These are phyloP conservation scores for Geotrupes spiniger DNA, from an alignment of 2,888 invertebrate species.

Conservation along the genomic window DNA sequence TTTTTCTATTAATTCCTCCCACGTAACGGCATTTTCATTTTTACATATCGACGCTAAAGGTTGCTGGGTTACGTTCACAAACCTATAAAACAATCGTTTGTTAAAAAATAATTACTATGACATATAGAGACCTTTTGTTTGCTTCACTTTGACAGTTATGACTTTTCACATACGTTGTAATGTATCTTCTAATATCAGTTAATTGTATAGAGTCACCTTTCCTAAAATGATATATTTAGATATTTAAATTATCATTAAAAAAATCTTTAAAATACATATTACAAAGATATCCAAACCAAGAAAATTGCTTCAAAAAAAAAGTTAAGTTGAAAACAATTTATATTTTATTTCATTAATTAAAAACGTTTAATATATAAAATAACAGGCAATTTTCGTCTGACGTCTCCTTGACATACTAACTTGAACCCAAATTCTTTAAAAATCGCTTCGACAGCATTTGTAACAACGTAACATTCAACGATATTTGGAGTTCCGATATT, in stretches of 20 bases:
- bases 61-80: conserved; percentile 58
- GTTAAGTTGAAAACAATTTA: too few relatives aligned
- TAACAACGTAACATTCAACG: conserved; percentile 67
- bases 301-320: background rate
- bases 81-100: conserved; percentile 44
- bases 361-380: too few relatives aligned
- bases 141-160: conserved; percentile 56
- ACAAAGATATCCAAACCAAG: background rate
- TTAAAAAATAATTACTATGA: background rate
- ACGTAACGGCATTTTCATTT: conserved; percentile 55
- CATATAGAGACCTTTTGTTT: conserved; percentile 34
- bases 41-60: conserved; percentile 46
- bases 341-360: background rate
- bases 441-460: conserved; percentile 62
- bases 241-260: conserved; percentile 2
- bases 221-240: conserved; percentile 32
- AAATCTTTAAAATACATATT: conserved; percentile 9
- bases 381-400: too few relatives aligned
- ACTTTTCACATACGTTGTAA: conserved; percentile 70
- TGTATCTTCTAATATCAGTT: conserved; percentile 61
- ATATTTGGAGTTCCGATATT: conserved; percentile 52
- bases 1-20: conserved; percentile 69
- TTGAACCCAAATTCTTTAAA: conserved; percentile 58
- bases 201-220: conserved; percentile 45
- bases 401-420: too few relatives aligned